Evolutionary conservation across 2,113 vertebrate genomes (phyloP).

Genomic region (Rhipidura dahli): DNA sequence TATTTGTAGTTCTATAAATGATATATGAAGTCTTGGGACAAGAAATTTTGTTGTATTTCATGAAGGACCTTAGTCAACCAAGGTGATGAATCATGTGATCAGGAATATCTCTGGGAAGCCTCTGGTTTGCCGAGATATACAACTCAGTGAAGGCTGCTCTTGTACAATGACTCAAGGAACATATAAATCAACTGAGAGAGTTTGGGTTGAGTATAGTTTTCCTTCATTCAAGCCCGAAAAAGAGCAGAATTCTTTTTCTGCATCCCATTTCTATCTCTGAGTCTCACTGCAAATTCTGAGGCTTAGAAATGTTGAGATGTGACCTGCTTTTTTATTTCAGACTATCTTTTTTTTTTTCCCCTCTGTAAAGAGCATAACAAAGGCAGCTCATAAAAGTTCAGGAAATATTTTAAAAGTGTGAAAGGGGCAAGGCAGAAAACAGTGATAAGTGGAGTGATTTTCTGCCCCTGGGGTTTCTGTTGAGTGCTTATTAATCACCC

Average conservation of each 20-base stretch:
- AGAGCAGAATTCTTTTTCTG: neutral
- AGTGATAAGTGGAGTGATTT: neutral
- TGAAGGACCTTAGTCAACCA: neutral
- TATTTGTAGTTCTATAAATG: neutral
- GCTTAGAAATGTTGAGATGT: neutral
- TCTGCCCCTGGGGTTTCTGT: neutral
- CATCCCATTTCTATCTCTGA: neutral
- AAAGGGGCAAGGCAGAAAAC: neutral
- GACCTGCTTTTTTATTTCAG: neutral
- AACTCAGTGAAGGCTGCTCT: neutral
- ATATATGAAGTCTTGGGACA: neutral
- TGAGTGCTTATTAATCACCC: neutral
- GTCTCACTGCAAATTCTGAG: neutral
- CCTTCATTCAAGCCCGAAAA: neutral
- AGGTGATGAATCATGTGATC: neutral
- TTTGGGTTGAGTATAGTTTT: neutral
- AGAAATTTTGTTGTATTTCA: constrained; percentile 4
- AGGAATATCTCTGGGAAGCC: neutral
- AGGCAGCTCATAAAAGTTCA: neutral
- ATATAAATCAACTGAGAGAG: neutral
- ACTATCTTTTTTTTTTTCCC: neutral
- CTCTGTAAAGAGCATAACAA: neutral
- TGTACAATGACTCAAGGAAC: neutral
- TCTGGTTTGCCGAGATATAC: constrained; percentile 14
- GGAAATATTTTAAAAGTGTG: neutral